Evolutionary conservation across 1,140 invertebrate genomes (phyloP), one percentile per base, ranked within the genome.

Genomic region (Drosophila pseudoobscura): DNA sequence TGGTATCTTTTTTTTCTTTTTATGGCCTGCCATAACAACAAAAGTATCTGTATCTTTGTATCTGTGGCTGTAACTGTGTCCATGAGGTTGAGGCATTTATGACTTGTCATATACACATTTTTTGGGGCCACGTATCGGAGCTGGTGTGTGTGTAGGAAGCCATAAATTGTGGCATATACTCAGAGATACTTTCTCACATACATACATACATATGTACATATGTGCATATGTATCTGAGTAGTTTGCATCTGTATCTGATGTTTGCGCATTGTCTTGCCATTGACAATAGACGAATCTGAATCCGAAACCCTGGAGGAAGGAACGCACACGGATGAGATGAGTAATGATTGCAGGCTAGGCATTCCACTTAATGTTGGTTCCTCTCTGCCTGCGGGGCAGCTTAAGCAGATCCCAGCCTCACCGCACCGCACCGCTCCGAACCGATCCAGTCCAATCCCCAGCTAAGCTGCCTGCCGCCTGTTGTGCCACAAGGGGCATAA

Each of bases 341-440:
- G 83, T 87, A 88, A 87, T 87, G 82, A 88, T 88, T 88, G 75
- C 59, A 82, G 83, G 78, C 73, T 61, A 58, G 75, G 71, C 79
- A 73, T 74, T 74, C 64, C 82, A 78, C 78, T 62, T 84, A 85
- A 84, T 80, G 73, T 73, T 69, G 51, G 24, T 15, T 50, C 68
- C 46, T 49, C 66, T 39, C 17, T 62, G 74, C 74, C 66, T 74
- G 58, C 54, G 57, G 35, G 59, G 69, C 80, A 75, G 74, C 82
- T 78, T 61, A 61, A 75, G 66, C 71, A 64, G 61, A 59, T 77
- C 31, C 56, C 20, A 60, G 39, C 65, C 47, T 59, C 56, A 53
- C 22, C 69, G 69, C 57, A 35, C 50, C 71, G 53, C 55, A 52
- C 54, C 52, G 71, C 57, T 26, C 50, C 71, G 58, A 69, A 44